These are phyloP conservation scores for mouse (Mus musculus) DNA, from an alignment of 2,113 vertebrate species.

Conservation along the genomic window DNA sequence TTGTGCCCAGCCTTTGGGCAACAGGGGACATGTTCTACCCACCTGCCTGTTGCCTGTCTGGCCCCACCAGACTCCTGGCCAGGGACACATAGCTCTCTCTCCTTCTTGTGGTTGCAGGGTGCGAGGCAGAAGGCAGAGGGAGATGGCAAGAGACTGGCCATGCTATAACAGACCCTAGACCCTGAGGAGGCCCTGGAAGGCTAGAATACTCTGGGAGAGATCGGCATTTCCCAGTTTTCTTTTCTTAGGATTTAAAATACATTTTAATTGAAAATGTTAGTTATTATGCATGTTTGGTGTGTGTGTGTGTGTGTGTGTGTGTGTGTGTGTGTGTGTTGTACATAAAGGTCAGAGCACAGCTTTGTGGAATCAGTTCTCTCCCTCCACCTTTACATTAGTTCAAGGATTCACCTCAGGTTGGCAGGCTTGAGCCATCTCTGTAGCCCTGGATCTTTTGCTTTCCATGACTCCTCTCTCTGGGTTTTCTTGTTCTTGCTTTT, in stretches of 20 bases:
- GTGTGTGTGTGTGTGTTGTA: neutral
- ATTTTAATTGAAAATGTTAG: neutral
- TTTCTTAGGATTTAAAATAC: neutral
- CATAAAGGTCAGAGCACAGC: neutral
- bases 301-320: neutral
- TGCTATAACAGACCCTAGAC: neutral
- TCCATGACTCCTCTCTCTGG: neutral
- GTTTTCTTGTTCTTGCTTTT: neutral
- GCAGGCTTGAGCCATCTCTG: neutral
- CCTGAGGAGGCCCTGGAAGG: neutral
- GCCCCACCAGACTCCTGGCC: neutral
- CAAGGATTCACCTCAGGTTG: neutral
- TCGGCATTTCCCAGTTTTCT: neutral
- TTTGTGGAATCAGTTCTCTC: neutral
- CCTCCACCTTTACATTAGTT: too few species aligned
- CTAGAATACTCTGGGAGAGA: neutral
- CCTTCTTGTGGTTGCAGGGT: constrained; percentile 41
- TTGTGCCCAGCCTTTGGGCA: constrained; percentile 85
- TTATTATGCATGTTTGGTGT: neutral
- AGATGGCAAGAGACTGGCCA: neutral
- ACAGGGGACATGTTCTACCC: constrained; percentile 85
- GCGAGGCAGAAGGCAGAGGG: neutral
- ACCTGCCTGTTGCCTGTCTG: constrained; percentile 76
- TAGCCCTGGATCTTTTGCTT: neutral
- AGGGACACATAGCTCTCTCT: neutral